Evolutionary conservation across 2,888 invertebrate species (phyloP).

Genomic region (Trisateles emortualis): DNA sequence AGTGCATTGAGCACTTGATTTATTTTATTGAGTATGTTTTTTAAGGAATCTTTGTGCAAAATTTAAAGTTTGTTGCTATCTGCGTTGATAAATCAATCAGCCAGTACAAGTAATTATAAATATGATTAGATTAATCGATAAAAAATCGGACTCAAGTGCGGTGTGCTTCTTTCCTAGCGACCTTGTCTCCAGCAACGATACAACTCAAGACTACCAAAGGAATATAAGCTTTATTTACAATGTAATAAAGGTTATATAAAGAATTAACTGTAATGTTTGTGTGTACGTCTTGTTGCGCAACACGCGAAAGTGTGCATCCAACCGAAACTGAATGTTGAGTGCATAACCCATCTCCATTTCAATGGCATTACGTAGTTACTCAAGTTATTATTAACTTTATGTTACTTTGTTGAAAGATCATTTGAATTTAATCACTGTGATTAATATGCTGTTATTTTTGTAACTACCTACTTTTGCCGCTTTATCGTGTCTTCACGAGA

Average conservation of each 20-base stretch:
- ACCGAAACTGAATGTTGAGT: slow-evolving; percentile 56
- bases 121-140: slow-evolving; percentile 49
- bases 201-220: slow-evolving; percentile 6
- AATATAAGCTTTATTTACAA: slow-evolving; percentile 43
- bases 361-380: slow-evolving; percentile 51
- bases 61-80: too few species aligned
- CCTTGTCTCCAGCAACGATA: slow-evolving; percentile 53
- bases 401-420: slow-evolving; percentile 13
- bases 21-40: too few species aligned
- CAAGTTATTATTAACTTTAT: slow-evolving; percentile 15
- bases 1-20: too few species aligned
- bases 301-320: slow-evolving; percentile 72
- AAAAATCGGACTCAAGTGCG: slow-evolving; percentile 44
- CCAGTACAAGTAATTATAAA: slow-evolving; percentile 23
- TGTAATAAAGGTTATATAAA: slow-evolving; percentile 37
- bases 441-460: slow-evolving; percentile 3
- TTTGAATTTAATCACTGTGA: slow-evolving; percentile 6
- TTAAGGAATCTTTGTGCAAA: too few species aligned
- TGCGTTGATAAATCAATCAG: too few species aligned
- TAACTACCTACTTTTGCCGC: background rate
- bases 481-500: background rate
- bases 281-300: slow-evolving; percentile 55
- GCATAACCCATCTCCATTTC: slow-evolving; percentile 59
- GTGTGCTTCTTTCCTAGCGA: slow-evolving; percentile 59
- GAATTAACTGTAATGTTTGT: slow-evolving; percentile 19